A percentile compares a stretch with the other conserved stretches of the same genome.
Evolutionary conservation across 2,888 invertebrate species (phyloP).

Genomic region (Hemaris fuciformis): DNA sequence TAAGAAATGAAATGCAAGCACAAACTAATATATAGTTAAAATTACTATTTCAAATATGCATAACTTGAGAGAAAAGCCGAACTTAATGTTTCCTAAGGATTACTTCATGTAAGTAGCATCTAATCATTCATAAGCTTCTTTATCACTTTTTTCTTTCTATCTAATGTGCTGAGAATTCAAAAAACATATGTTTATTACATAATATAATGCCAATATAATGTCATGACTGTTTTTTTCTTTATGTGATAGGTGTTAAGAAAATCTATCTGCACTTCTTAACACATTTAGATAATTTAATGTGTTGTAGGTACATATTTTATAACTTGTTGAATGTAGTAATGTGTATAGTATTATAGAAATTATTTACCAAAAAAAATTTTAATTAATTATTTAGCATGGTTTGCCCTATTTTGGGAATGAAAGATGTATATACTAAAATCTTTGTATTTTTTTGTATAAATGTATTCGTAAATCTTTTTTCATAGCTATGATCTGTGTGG

Average conservation of each 20-base stretch:
- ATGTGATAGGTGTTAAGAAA: background rate
- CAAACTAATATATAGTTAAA: background rate
- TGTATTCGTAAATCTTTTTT: too few relatives aligned
- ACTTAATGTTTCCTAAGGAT: background rate
- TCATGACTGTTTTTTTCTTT: background rate
- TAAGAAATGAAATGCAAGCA: background rate
- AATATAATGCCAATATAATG: too few relatives aligned
- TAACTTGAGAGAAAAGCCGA: background rate
- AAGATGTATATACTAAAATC: too few relatives aligned
- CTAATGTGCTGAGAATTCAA: background rate
- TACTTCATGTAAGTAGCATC: background rate
- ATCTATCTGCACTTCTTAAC: background rate
- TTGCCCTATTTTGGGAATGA: too few relatives aligned
- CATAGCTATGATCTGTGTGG: too few relatives aligned
- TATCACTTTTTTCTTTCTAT: background rate
- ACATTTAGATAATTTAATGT: too few relatives aligned
- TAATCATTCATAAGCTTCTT: background rate
- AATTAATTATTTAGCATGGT: too few relatives aligned
- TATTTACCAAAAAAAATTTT: too few relatives aligned
- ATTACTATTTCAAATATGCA: background rate
- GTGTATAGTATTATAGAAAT: too few relatives aligned
- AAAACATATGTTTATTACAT: too few relatives aligned
- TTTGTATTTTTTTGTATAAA: too few relatives aligned
- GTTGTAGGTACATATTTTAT: background rate
- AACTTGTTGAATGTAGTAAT: background rate